Evolutionary conservation across 2,888 invertebrate species (phyloP).

Genomic region (Synergus laeviventris): DNA sequence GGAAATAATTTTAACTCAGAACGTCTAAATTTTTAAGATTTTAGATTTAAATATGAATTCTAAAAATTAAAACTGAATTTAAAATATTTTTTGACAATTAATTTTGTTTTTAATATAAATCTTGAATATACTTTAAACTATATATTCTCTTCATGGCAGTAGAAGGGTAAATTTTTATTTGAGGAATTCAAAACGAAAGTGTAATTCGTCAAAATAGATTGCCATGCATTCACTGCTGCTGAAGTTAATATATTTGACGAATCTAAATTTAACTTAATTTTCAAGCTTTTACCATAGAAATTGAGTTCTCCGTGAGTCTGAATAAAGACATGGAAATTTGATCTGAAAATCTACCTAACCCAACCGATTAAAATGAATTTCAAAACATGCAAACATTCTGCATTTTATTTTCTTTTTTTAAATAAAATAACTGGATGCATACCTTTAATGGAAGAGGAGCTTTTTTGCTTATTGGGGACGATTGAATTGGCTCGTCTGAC

Average conservation of each 20-base stretch:
- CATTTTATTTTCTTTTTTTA: too few relatives aligned
- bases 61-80: too few relatives aligned
- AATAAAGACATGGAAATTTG: background rate
- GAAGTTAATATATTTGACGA: conserved; percentile 15
- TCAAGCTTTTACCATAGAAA: conserved; percentile 10
- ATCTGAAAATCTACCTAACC: background rate
- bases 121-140: background rate
- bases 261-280: conserved; percentile 30
- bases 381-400: background rate
- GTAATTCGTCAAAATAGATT: conserved; percentile 10
- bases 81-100: too few relatives aligned
- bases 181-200: background rate
- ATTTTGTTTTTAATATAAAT: background rate
- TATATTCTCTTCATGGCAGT: background rate
- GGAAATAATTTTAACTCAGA: too few relatives aligned
- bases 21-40: too few relatives aligned
- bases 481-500: conserved; percentile 60
- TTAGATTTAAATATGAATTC: too few relatives aligned
- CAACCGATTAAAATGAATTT: background rate
- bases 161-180: background rate
- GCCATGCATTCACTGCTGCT: background rate
- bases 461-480: conserved; percentile 58
- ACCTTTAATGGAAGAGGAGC: conserved; percentile 60
- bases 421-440: background rate
- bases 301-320: conserved; percentile 16